Base-by-base conservation (phyloP, 37 sponge, comb jelly and placozoan species). In the Hormiphora californensis region DNA sequence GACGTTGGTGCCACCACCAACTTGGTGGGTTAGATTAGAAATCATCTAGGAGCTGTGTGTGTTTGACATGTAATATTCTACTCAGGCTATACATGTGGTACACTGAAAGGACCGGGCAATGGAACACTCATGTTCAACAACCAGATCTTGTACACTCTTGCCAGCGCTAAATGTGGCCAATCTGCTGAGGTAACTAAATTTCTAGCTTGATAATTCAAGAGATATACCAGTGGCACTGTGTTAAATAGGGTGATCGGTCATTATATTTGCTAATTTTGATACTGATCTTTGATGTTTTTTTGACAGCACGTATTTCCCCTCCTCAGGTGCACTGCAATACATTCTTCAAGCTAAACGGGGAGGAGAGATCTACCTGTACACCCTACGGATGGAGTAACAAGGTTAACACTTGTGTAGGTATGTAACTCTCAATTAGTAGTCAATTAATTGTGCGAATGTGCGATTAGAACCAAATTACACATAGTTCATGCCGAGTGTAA, bases 371-470 rank as follows among this genome's bases (percentile, higher is more conserved):
- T 9, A 39, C 40, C 3, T 73, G 81, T 40, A 73, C 81, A 41
- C 81, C 81, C 25, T 73, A 73, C 46, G 81, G 81, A 1, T 73
- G 81, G 81, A 73, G 36, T n/a, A 73, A 73, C 46, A 73, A 73
- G 46, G 43, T 43, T 21, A 73, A 25, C 46, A 7, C 7, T 3
- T 73, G 81, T 40, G 23, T 73, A 39, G 39, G 81, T 73, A 41
- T 43, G 81, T 43, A 17, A 12, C 11, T 57, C 19, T 15, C 15
- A 49, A 17, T 49, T 49, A 17, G 53, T 9, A 49, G 53, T 9
- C 9, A 49, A 49, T 9, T 15, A 9, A n/a, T n/a, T n/a, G n/a
- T n/a, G n/a, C n/a, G n/a, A n/a, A 49, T 49, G 53, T 15, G 15
- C 9, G 9, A 49, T 49, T 49, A 49, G 9, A 9, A 49, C 15